Conservation (phyloP, 2,113 vertebrate genomes). For the Motacilla alba region DNA sequence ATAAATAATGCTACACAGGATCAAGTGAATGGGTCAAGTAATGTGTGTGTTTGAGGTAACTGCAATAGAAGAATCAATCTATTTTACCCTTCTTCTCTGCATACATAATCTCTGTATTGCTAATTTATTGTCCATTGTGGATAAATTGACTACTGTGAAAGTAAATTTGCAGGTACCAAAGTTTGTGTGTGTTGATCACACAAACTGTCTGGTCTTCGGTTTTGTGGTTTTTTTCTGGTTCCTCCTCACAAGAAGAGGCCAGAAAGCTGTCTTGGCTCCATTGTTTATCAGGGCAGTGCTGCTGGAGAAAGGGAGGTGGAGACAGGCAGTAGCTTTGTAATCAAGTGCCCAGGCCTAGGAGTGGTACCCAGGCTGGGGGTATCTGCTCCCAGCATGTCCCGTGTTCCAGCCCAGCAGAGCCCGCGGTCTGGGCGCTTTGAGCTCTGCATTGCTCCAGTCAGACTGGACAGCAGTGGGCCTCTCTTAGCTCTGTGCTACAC, state of each 20-base stretch:
- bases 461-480: neutral
- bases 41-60: accelerated
- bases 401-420: neutral
- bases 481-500: neutral
- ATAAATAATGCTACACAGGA: neutral
- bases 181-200: neutral
- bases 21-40: neutral
- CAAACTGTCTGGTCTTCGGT: neutral
- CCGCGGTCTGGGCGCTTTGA: accelerated
- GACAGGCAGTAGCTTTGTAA: neutral
- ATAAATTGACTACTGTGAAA: neutral
- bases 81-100: neutral
- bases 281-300: neutral
- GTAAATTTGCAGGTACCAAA: neutral
- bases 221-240: neutral
- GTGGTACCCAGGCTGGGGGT: neutral
- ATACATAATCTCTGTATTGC: neutral
- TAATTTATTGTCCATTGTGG: neutral
- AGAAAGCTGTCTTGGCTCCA: neutral
- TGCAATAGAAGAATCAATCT: neutral
- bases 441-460: accelerated
- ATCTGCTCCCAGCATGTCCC: neutral
- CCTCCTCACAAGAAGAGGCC: neutral
- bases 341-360: accelerated
- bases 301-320: neutral